Evolutionary conservation across 2,888 invertebrate species (phyloP).

Genomic region (Tetragnatha montana): DNA sequence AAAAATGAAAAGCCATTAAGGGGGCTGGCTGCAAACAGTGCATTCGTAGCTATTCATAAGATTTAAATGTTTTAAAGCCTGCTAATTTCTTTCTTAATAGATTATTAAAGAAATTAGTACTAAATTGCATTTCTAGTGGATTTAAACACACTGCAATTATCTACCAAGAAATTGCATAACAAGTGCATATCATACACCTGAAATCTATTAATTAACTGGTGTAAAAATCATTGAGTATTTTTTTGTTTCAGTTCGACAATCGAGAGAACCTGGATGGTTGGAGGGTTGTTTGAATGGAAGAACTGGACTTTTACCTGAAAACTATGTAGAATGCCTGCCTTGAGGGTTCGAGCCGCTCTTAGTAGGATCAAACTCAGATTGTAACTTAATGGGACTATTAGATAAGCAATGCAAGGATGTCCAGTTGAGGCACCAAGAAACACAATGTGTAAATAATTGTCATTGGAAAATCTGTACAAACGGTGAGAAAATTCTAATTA

Average conservation of each 20-base stretch:
- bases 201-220: too few species aligned
- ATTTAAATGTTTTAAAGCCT: too few species aligned
- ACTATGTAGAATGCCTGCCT: slow-evolving; percentile 69
- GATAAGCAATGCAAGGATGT: neutral
- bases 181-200: neutral
- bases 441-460: slow-evolving; percentile 37
- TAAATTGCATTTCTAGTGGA: too few species aligned
- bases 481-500: neutral
- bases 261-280: slow-evolving; percentile 97
- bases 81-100: too few species aligned
- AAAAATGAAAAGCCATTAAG: too few species aligned
- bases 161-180: neutral
- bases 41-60: too few species aligned
- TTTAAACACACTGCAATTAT: too few species aligned
- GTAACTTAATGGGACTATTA: neutral
- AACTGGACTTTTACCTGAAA: slow-evolving; percentile 92
- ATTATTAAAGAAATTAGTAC: too few species aligned
- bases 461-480: slow-evolving; percentile 35
- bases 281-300: slow-evolving; percentile 95
- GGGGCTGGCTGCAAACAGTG: too few species aligned
- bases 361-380: neutral
- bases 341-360: slow-evolving; percentile 11
- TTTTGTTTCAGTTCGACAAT: slow-evolving; percentile 83
- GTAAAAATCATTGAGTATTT: neutral
- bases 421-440: neutral